Conservation (phyloP, 2,113 vertebrate genomes). For the Barbus barbus region DNA sequence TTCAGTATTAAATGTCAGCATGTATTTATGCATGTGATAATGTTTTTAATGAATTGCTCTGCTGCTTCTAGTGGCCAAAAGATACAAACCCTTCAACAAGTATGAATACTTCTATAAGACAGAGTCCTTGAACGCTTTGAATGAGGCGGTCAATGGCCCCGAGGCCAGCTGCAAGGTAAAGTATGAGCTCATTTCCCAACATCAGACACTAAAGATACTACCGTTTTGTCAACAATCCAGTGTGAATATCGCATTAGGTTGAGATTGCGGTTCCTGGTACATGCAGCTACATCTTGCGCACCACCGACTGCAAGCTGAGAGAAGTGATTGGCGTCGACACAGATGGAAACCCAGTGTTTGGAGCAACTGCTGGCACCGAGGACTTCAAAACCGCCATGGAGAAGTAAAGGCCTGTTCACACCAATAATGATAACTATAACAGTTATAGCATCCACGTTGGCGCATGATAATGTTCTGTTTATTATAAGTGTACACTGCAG, state of each 20-base stretch:
- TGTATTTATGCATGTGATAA: background rate
- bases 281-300: slow-evolving; percentile 83
- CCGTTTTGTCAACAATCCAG: background rate
- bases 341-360: slow-evolving; percentile 76
- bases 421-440: background rate
- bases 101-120: slow-evolving; percentile 88
- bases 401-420: slow-evolving; percentile 68
- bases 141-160: slow-evolving; percentile 80
- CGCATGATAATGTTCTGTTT: too few species aligned
- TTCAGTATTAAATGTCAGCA: background rate
- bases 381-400: slow-evolving; percentile 87
- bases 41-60: background rate
- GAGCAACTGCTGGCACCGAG: slow-evolving; percentile 77
- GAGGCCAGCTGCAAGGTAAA: slow-evolving; percentile 84
- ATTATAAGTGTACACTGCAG: too few species aligned
- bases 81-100: slow-evolving; percentile 86
- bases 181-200: background rate
- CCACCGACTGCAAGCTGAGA: slow-evolving; percentile 82
- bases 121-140: slow-evolving; percentile 81
- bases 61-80: slow-evolving; percentile 76
- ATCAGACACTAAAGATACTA: background rate
- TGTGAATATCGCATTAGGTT: slow-evolving; percentile 72
- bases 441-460: background rate
- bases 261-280: slow-evolving; percentile 89
- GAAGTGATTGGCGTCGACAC: slow-evolving; percentile 76